Evolutionary conservation across 2,113 vertebrate species (phyloP).

Genomic region (Myiozetetes cayanensis): DNA sequence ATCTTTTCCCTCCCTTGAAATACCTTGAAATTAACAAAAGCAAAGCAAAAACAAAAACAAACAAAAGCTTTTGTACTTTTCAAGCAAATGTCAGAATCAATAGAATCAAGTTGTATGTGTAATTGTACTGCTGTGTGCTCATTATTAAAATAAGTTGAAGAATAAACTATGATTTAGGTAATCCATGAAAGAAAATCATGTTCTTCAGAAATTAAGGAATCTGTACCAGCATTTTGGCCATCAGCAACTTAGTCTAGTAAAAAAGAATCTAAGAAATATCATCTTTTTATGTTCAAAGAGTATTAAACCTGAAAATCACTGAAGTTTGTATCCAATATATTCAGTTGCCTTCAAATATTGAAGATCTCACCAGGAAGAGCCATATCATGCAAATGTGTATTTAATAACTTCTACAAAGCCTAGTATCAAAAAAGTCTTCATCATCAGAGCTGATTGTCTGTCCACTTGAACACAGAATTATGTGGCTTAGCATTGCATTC

Average conservation of each 20-base stretch:
- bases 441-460: neutral
- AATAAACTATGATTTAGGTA: neutral
- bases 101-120: neutral
- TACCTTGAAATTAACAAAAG: neutral
- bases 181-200: rapidly evolving
- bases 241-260: neutral
- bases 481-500: neutral
- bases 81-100: neutral
- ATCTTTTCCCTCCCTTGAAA: neutral
- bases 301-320: neutral
- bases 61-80: neutral
- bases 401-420: neutral
- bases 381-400: neutral
- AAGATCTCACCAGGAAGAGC: neutral
- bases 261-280: neutral
- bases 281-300: neutral
- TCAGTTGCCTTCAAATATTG: neutral
- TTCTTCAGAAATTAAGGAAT: neutral
- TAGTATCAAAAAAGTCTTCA: neutral
- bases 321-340: neutral
- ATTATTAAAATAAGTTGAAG: neutral
- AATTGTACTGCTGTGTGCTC: neutral
- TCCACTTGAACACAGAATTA: neutral
- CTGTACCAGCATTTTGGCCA: neutral
- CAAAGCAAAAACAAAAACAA: neutral